phyloP scores from a whole-genome alignment of 2,888 invertebrate species.

The Hypselothyrea guttata region DNA sequence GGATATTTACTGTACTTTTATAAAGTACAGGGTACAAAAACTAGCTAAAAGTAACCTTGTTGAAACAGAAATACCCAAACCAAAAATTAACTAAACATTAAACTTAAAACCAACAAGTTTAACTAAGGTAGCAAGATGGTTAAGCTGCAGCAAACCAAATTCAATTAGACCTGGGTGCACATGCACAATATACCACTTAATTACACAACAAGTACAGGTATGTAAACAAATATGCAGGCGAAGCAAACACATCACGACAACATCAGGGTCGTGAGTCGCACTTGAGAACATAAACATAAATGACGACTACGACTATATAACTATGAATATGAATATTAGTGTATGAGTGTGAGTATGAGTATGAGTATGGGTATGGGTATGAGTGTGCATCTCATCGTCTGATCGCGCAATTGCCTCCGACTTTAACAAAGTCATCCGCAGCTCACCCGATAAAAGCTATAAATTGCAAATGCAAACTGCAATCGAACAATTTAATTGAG shows the following conservation, averaged over 20 bases:
- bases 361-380: too few species aligned
- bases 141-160: too few species aligned
- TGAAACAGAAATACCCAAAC: too few species aligned
- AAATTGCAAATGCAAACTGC: slow-evolving; percentile 61
- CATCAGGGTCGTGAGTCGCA: slow-evolving; percentile 47
- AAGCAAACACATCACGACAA: slow-evolving; percentile 23
- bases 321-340: neutral
- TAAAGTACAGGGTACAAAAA: neutral
- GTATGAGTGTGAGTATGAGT: neutral
- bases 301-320: slow-evolving; percentile 12
- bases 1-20: too few species aligned
- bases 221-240: slow-evolving; percentile 24
- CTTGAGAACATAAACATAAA: slow-evolving; percentile 49
- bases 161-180: neutral
- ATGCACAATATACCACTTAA: slow-evolving; percentile 24
- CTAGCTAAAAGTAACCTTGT: neutral
- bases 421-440: slow-evolving; percentile 23
- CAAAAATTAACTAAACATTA: too few species aligned
- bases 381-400: slow-evolving; percentile 33
- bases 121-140: too few species aligned
- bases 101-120: too few species aligned
- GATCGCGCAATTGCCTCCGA: slow-evolving; percentile 39
- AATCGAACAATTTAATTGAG: slow-evolving; percentile 65
- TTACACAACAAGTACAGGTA: slow-evolving; percentile 1
- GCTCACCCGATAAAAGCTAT: slow-evolving; percentile 21